These are phyloP conservation scores for Drosophila pseudoananassae DNA, from an alignment of 1,140 invertebrate genomes.

Conservation along the genomic window DNA sequence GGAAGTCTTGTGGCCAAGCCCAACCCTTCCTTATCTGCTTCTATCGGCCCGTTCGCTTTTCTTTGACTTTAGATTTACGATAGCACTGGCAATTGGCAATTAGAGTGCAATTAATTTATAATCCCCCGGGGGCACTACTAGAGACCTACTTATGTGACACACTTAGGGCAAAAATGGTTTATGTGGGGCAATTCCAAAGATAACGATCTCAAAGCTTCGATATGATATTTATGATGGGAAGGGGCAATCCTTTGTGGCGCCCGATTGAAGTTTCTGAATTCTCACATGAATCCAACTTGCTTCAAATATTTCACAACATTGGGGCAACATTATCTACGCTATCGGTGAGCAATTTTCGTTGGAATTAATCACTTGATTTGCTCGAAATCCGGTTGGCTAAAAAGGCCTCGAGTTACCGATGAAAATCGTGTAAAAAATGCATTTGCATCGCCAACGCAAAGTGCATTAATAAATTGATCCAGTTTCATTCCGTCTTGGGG, in stretches of 20 bases:
- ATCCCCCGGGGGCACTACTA: conserved; percentile 39
- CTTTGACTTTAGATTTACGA: conserved; percentile 41
- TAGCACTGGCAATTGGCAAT: conserved; percentile 51
- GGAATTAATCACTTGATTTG: conserved; percentile 41
- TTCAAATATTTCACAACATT: background rate
- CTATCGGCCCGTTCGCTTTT: conserved; percentile 15
- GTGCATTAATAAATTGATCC: conserved; percentile 53
- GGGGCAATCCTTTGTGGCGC: conserved; percentile 10
- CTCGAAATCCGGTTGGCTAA: conserved; percentile 45
- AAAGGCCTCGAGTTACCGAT: conserved; percentile 39
- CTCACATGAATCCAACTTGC: background rate
- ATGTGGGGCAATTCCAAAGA: conserved; percentile 28
- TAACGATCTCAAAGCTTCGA: conserved; percentile 30
- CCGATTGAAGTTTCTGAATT: background rate
- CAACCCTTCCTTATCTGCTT: conserved; percentile 27
- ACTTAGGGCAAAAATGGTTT: conserved; percentile 24
- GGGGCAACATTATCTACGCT: conserved; percentile 14
- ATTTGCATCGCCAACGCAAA: conserved; percentile 47
- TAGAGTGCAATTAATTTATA: conserved; percentile 62
- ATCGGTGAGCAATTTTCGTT: conserved; percentile 33
- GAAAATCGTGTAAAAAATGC: conserved; percentile 45
- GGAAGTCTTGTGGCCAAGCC: conserved; percentile 12
- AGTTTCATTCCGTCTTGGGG: conserved; percentile 21
- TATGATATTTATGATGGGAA: conserved; percentile 49
- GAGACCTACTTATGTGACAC: conserved; percentile 55